Percentiles rank a stretch among this genome's conserved stretches.
phyloP scores from a whole-genome alignment of 2,113 vertebrate species.

The Alethe castanea region DNA sequence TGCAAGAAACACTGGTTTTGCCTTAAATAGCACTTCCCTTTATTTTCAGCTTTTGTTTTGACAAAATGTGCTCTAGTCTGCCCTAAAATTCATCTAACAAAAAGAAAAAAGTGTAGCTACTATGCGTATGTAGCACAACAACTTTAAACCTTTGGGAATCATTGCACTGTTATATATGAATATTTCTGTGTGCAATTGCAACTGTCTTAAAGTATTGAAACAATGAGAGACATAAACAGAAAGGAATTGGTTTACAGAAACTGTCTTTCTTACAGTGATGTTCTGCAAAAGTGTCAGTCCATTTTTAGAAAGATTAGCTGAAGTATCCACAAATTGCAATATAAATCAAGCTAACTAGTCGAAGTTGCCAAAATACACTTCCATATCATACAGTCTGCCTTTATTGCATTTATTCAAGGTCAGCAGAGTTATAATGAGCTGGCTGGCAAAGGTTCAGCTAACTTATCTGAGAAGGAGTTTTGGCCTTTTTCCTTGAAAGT shows the following conservation, averaged over 20 bases:
- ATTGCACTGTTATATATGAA: background rate
- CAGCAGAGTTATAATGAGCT: background rate
- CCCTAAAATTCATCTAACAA: background rate
- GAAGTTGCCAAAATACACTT: background rate
- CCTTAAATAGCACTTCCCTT: background rate
- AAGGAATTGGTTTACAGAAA: background rate
- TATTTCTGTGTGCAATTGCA: background rate
- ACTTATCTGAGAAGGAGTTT: background rate
- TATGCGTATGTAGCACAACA: background rate
- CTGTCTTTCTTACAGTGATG: background rate
- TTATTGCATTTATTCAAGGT: background rate
- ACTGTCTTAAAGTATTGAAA: conserved; percentile 26
- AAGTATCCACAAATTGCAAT: background rate
- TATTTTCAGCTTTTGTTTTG: background rate
- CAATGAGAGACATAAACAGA: background rate
- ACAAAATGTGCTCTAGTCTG: background rate
- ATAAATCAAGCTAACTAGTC: conserved; percentile 25
- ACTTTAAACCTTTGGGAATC: background rate
- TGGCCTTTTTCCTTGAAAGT: background rate
- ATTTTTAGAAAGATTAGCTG: conserved; percentile 22
- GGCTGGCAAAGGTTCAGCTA: background rate
- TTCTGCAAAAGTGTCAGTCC: background rate
- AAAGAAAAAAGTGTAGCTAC: background rate
- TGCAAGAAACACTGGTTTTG: background rate
- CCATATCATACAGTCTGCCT: background rate